Conservation (phyloP, 2,888 invertebrate genomes). For the Volucella zonaria region DNA sequence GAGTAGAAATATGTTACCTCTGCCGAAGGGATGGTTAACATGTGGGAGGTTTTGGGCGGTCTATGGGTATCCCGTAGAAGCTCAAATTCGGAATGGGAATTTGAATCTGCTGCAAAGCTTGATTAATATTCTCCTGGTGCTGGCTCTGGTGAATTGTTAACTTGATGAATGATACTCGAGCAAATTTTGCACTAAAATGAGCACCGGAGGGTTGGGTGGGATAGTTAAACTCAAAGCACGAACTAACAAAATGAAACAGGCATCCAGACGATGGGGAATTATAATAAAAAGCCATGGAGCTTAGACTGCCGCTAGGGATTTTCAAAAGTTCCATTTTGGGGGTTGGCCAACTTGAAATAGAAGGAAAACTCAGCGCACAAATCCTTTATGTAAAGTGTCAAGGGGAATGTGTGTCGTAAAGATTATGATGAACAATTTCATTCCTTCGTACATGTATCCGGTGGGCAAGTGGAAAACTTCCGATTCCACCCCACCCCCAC, state of each 20-base stretch:
- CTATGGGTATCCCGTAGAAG: too few relatives aligned
- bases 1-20: neutral
- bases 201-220: too few relatives aligned
- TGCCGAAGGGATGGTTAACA: neutral
- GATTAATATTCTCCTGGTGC: slow-evolving; percentile 60
- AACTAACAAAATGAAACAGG: neutral
- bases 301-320: neutral
- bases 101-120: slow-evolving; percentile 51
- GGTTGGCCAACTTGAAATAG: slow-evolving; percentile 8
- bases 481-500: too few relatives aligned
- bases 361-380: slow-evolving; percentile 14
- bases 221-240: too few relatives aligned
- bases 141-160: slow-evolving; percentile 51
- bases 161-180: slow-evolving; percentile 57
- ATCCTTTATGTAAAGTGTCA: slow-evolving; percentile 34
- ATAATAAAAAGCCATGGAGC: slow-evolving; percentile 5
- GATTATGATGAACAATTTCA: slow-evolving; percentile 14
- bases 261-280: neutral
- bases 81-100: slow-evolving; percentile 31
- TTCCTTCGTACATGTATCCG: neutral
- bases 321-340: too few relatives aligned
- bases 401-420: slow-evolving; percentile 8
- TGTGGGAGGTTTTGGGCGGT: slow-evolving; percentile 15
- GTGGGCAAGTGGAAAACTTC: too few relatives aligned
- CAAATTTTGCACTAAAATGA: neutral